phyloP scores from a whole-genome alignment of 2,113 vertebrate genomes.

The Tachuris rubrigastra region DNA sequence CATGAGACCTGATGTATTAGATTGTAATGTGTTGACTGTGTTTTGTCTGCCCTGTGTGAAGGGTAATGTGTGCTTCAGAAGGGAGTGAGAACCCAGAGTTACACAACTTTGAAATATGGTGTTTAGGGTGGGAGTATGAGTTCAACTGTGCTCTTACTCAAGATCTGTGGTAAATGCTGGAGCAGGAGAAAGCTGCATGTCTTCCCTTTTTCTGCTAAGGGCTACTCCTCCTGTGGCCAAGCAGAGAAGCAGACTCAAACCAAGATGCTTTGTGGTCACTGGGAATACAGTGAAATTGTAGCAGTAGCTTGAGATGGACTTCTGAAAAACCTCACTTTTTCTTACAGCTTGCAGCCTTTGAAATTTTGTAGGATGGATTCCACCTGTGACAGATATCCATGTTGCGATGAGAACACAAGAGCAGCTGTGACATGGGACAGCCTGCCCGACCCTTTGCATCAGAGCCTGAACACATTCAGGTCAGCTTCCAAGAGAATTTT shows the following conservation, averaged over 20 bases:
- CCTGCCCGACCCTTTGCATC: background rate
- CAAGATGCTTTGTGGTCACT: background rate
- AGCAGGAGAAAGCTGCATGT: background rate
- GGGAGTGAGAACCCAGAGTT: accelerated
- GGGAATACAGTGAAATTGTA: background rate
- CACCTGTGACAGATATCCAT: accelerated
- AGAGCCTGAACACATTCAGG: background rate
- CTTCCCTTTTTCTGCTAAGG: background rate
- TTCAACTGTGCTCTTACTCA: background rate
- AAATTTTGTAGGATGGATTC: background rate
- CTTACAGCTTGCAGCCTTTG: background rate
- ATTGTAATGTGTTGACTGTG: background rate
- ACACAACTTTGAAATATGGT: background rate
- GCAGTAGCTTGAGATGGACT: background rate
- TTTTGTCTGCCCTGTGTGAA: background rate
- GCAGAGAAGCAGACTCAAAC: background rate
- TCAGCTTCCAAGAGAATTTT: background rate
- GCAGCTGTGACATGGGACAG: background rate
- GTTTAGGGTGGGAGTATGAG: background rate
- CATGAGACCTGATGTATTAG: background rate
- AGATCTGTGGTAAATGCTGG: background rate
- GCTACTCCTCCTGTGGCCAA: background rate
- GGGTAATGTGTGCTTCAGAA: background rate
- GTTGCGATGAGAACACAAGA: background rate
- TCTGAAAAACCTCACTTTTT: background rate